Evolutionary conservation across 1,140 invertebrate genomes (phyloP).

Genomic region (Bombus terrestris): DNA sequence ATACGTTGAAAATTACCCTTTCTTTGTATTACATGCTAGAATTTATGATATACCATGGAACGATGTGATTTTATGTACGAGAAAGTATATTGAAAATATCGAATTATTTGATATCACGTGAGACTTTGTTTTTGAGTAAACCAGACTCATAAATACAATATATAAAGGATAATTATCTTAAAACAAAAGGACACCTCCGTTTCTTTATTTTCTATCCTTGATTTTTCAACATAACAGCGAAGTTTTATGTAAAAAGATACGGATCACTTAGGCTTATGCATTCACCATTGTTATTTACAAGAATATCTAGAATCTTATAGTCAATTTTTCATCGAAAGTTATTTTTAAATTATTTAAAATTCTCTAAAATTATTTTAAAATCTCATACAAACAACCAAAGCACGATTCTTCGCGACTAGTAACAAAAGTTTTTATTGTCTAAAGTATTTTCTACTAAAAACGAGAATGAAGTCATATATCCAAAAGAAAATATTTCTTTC

Average conservation of each 20-base stretch:
- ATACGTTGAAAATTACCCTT: background rate
- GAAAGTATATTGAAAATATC: no score
- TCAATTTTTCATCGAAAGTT: background rate
- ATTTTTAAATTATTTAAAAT: background rate
- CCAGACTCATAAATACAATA: background rate
- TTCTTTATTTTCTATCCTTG: no score
- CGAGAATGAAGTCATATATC: background rate
- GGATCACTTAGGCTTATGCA: no score
- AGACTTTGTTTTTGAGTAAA: no score
- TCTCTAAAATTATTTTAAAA: background rate
- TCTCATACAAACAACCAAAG: background rate
- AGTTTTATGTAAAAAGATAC: no score
- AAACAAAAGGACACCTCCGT: background rate
- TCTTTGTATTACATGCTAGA: background rate
- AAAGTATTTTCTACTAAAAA: background rate
- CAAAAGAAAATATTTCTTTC: background rate
- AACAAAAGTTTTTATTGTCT: background rate
- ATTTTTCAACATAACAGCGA: no score
- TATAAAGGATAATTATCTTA: background rate
- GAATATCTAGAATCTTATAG: background rate
- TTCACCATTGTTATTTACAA: no score
- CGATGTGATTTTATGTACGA: background rate
- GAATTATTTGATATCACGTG: no score
- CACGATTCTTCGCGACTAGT: background rate
- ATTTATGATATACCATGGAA: background rate